Percentiles rank a stretch among this genome's conserved stretches.
Conservation (phyloP, 2,797 vertebrate genomes). For the Arrhamphus sclerolepis region DNA sequence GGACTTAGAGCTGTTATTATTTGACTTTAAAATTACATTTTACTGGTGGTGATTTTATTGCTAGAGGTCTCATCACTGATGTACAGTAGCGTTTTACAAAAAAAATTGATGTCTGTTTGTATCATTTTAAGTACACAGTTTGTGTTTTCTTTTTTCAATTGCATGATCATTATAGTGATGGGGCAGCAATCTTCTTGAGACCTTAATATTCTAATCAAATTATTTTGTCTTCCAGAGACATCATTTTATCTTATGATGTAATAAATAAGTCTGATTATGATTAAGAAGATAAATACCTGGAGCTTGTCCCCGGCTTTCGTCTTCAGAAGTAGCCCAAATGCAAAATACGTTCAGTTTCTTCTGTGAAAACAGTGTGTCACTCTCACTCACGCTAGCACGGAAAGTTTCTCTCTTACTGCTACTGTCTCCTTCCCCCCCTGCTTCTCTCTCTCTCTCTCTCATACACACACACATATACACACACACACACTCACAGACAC, state of each 20-base stretch:
- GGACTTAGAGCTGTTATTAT: neutral
- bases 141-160: too few species aligned
- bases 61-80: too few species aligned
- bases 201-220: neutral
- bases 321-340: slow-evolving; percentile 43
- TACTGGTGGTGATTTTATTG: too few species aligned
- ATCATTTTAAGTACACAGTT: too few species aligned
- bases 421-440: neutral
- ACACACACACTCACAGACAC: too few species aligned
- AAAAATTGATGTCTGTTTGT: too few species aligned
- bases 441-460: too few species aligned
- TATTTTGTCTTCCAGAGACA: neutral
- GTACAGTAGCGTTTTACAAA: too few species aligned
- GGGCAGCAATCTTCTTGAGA: neutral
- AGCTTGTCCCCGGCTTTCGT: slow-evolving; percentile 28
- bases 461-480: too few species aligned
- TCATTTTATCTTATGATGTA: neutral
- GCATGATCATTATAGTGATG: too few species aligned
- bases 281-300: slow-evolving; percentile 61
- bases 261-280: neutral
- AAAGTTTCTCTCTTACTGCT: slow-evolving; percentile 21
- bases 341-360: slow-evolving; percentile 61
- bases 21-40: neutral
- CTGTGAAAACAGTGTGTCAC: slow-evolving; percentile 49
- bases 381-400: slow-evolving; percentile 48